phyloP scores from a whole-genome alignment of 1,140 invertebrate species.

The Phymorhynchus buccinoides region DNA sequence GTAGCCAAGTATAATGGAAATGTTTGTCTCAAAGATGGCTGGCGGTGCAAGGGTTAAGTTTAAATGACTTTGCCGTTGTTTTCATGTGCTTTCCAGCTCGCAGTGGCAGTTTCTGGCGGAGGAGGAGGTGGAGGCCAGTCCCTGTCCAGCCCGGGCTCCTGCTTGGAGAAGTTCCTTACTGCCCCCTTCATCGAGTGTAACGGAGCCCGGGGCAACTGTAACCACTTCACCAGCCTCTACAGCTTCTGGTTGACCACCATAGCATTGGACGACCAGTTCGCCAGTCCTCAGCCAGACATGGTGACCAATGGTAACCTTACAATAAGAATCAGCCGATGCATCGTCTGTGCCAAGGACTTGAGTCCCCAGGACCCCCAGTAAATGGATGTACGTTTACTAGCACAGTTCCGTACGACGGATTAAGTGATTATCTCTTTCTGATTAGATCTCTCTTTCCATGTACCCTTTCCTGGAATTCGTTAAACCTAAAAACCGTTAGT shows the following conservation, averaged over 20 bases:
- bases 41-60: no score
- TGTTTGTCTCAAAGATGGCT: no score
- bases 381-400: no score
- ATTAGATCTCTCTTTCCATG: no score
- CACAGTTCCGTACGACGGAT: no score
- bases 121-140: slow-evolving; percentile 97
- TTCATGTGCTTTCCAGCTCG: slow-evolving; percentile 82
- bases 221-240: slow-evolving; percentile 97
- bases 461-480: no score
- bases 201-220: slow-evolving; percentile 91
- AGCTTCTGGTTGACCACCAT: slow-evolving; percentile 99
- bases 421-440: no score
- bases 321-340: slow-evolving; percentile 90
- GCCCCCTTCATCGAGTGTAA: slow-evolving; percentile 97
- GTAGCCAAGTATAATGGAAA: no score
- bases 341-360: slow-evolving; percentile 86
- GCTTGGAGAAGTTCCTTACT: slow-evolving; percentile 95
- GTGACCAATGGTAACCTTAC: slow-evolving; percentile 91
- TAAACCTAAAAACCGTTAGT: no score
- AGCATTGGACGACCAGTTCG: slow-evolving; percentile 85
- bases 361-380: neutral
- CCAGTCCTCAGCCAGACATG: slow-evolving; percentile 87
- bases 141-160: slow-evolving; percentile 93
- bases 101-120: slow-evolving; percentile 93
- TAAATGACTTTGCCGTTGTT: no score